Base-by-base conservation (phyloP, 2,113 vertebrate genomes). In the Onychostruthus taczanowskii region DNA sequence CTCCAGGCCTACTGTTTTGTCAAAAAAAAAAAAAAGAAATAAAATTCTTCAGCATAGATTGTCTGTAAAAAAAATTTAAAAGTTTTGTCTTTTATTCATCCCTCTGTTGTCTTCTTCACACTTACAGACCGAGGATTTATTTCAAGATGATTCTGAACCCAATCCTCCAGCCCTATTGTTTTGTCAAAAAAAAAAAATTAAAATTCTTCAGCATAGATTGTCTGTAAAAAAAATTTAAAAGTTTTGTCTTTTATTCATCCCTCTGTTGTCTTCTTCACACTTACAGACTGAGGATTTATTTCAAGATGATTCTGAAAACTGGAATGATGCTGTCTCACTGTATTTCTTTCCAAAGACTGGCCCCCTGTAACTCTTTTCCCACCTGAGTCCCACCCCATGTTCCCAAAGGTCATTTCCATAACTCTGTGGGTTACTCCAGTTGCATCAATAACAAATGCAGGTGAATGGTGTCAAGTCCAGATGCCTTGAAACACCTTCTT, bases 331-430 rank as follows among this genome's bases (percentile, higher is more conserved):
- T 72, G 31, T 27, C 23, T 63, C 55, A 18, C 28, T 39, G 9
- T 22, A 28, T 28, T 47, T 53, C 52, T 35, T 63, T 67, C 66
- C n/a, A 55, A 61, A 50, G 39, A 23, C 2, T 27, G 56, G 5
- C 11, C 9, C 6, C 10, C 6, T 6, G 15, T 33, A 67, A 30
- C 6, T 15, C 41, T 87, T 87, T 49, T 26, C 15, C 35, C n/a
- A 35, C 33, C 15, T 44, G 28, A 43, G 7, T 3, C 13, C 31
- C 7, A 21, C 20, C 4, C 13, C 5, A 0, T 17, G 2, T 53
- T 86, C 75, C 73, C 72, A 47, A 23, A 85, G 21, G 7, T 37
- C 9, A 35, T 24, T 41, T 3, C 24, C 13, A 22, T 16, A n/a
- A 11, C 13, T 76, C 39, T 28, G 4, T 44, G 16, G 6, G 3